Evolutionary conservation across 2,797 vertebrate genomes (phyloP), one percentile per base, ranked within the genome.

Genomic region (Erpetoichthys calabaricus): DNA sequence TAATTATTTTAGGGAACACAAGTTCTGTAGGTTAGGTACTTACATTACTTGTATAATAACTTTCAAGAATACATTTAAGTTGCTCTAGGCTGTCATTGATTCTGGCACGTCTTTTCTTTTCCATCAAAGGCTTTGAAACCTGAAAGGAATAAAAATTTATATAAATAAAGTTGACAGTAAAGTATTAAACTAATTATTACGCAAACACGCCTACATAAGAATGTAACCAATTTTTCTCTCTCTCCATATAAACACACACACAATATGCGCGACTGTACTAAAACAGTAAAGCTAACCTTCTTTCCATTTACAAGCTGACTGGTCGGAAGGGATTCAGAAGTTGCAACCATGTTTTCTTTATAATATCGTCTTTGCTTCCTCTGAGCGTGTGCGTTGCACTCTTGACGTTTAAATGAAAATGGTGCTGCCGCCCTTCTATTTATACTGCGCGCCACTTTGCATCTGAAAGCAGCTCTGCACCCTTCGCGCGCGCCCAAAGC

Each of bases 101-200:
- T 4, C 90, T 86, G 1, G 90, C 90, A 46, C 91, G 73, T 58
- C 90, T 77, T 70, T 89, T 90, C 76, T 91, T 94, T 65, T 94
- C 91, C 91, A 92, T 92, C 7, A 91, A 68, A 3, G 91, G 91
- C 70, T 94, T 94, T 59, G 91, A 91, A 5, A 90, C 81, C 88
- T 91, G 71, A 25, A 45, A 5, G 53, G 56, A 46, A 1, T 45
- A 25, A 42, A 42, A 6, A 43, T 44, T 7, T 44, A 45, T 50
- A 3, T 5, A 45, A 53, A 56, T 45, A 42, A 47, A 54, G 41
- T n/a, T 9, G 50, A 4, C 5, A 6, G 8, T 6, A 51, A 25
- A 25, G 25, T 25, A 25, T 25, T 25, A 25, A 25, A 25, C 25
- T 25, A 25, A 25, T 25, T 25, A 25, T 25, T 25, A 25, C 25